Evolutionary conservation across 2,797 vertebrate species (phyloP).

Genomic region (Parauchenoglanis ngamensis): DNA sequence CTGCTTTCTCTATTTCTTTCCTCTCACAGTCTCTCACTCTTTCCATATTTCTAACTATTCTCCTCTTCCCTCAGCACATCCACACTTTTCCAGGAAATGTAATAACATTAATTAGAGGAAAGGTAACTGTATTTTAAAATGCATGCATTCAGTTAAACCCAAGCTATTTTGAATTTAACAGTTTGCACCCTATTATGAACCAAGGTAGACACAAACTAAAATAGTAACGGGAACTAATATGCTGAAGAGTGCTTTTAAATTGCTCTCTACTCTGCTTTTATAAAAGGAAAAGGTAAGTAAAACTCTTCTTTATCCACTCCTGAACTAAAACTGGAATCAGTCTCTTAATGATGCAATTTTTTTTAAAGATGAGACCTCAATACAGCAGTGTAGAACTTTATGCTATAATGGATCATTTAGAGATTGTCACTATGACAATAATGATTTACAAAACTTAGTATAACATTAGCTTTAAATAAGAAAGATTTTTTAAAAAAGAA

Average conservation of each 20-base stretch:
- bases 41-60: slow-evolving; percentile 27
- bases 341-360: slow-evolving; percentile 25
- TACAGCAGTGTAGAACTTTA: slow-evolving; percentile 34
- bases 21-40: neutral
- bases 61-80: slow-evolving; percentile 29
- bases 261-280: slow-evolving; percentile 22
- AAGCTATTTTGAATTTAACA: slow-evolving; percentile 40
- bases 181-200: slow-evolving; percentile 40
- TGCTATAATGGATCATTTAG: slow-evolving; percentile 62
- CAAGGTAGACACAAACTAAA: slow-evolving; percentile 33
- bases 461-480: slow-evolving; percentile 29
- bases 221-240: slow-evolving; percentile 43
- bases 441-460: slow-evolving; percentile 55
- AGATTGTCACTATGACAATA: slow-evolving; percentile 71
- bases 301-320: slow-evolving; percentile 17
- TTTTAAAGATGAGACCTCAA: slow-evolving; percentile 23
- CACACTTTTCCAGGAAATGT: slow-evolving; percentile 39
- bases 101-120: slow-evolving; percentile 28
- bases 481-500: slow-evolving; percentile 22
- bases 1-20: neutral
- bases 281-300: slow-evolving; percentile 40
- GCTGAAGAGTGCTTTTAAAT: slow-evolving; percentile 40
- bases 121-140: slow-evolving; percentile 38
- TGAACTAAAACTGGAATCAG: slow-evolving; percentile 24
- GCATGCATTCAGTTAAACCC: slow-evolving; percentile 36